A percentile compares a stretch with the other conserved stretches of the same genome.
Conservation (phyloP, 2,113 vertebrate genomes). For the Alosa alosa region DNA sequence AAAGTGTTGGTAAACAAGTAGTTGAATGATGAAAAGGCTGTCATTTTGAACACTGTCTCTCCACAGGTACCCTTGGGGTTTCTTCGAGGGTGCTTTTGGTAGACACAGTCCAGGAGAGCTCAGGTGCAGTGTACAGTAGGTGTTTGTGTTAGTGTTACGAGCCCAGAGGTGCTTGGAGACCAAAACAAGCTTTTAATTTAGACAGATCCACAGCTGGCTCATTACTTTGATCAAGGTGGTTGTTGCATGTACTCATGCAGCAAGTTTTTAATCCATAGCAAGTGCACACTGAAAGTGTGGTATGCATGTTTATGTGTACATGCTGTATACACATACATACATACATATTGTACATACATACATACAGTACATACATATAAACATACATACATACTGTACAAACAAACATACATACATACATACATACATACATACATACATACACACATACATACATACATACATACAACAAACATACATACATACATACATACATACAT, state of each 20-base stretch:
- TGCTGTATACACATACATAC: too few relatives aligned
- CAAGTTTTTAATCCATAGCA: background rate
- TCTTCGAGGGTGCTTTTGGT: background rate
- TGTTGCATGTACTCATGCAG: background rate
- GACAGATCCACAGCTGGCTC: background rate
- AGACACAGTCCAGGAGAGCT: background rate
- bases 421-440: too few relatives aligned
- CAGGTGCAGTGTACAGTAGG: background rate
- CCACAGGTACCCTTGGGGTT: background rate
- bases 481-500: too few relatives aligned
- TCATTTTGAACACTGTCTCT: background rate
- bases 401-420: too few relatives aligned
- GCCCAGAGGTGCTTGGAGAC: background rate
- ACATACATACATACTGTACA: too few relatives aligned
- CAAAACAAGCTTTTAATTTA: constrained; percentile 7
- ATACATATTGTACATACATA: too few relatives aligned
- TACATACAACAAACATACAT: too few relatives aligned
- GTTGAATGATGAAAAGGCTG: background rate
- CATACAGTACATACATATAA: too few relatives aligned
- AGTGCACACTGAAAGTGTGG: background rate
- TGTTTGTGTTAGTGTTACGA: background rate
- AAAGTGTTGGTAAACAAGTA: too few relatives aligned
- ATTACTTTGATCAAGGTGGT: background rate
- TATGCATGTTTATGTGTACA: background rate
- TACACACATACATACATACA: too few relatives aligned